Evolutionary conservation across 2,797 vertebrate species (phyloP).

Genomic region (Cacajao melanocephalus): DNA sequence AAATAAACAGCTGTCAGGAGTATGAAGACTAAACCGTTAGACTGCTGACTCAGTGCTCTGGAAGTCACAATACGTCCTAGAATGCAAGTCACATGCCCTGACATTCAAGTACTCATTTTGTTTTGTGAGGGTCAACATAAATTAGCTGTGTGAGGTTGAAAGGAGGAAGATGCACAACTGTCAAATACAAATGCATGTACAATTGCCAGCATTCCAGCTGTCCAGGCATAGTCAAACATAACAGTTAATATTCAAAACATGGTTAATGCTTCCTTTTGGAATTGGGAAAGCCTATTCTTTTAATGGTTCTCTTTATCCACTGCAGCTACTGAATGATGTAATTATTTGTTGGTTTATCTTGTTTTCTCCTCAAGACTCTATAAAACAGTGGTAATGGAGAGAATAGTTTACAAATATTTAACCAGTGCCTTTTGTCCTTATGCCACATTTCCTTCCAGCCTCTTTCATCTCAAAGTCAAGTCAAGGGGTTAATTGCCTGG

Average conservation of each 20-base stretch:
- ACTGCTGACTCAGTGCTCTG: slow-evolving; percentile 85
- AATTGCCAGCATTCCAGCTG: neutral
- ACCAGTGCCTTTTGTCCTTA: neutral
- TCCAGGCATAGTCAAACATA: neutral
- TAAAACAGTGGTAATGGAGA: neutral
- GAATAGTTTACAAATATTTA: neutral
- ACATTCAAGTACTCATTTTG: slow-evolving; percentile 60
- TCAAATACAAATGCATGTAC: slow-evolving; percentile 42
- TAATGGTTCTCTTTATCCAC: neutral
- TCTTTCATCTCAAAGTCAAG: neutral
- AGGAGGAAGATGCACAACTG: slow-evolving; percentile 37
- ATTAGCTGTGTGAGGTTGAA: slow-evolving; percentile 63
- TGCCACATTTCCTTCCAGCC: neutral
- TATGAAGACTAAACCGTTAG: slow-evolving; percentile 82
- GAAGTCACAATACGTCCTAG: slow-evolving; percentile 76
- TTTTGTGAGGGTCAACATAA: slow-evolving; percentile 65
- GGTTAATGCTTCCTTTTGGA: slow-evolving; percentile 24
- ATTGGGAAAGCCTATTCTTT: neutral
- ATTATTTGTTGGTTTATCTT: neutral
- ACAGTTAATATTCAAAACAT: slow-evolving; percentile 27
- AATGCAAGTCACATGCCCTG: slow-evolving; percentile 70
- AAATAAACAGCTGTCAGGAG: slow-evolving; percentile 88
- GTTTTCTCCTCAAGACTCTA: neutral
- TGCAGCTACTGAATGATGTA: neutral
- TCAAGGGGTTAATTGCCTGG: neutral